These are phyloP conservation scores for Hippasteria phrygiana DNA, from an alignment of 53 echinoderm and acorn worm species.

Conservation along the genomic window DNA sequence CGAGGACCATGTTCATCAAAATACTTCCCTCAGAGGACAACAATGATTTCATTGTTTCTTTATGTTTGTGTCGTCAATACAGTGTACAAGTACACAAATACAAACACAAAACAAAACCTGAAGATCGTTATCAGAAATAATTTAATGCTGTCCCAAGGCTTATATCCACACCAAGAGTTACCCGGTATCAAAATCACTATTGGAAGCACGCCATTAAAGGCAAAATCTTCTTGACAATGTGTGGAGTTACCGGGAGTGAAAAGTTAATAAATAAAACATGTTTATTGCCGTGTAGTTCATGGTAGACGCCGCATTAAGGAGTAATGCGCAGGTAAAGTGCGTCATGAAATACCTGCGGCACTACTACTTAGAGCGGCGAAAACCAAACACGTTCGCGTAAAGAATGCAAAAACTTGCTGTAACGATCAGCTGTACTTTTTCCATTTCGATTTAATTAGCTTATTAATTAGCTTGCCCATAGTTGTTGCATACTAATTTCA, in stretches of 20 bases:
- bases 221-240: neutral
- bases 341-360: slow-evolving; percentile 87
- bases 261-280: neutral
- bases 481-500: neutral
- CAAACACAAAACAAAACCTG: too few species aligned
- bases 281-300: slow-evolving; percentile 18
- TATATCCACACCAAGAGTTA: neutral
- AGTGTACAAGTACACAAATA: too few species aligned
- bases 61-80: too few species aligned
- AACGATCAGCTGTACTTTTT: neutral
- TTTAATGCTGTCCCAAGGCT: neutral
- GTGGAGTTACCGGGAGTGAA: neutral
- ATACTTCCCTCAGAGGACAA: too few species aligned
- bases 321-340: slow-evolving; percentile 77
- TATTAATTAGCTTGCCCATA: neutral
- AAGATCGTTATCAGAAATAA: too few species aligned
- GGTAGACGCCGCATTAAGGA: slow-evolving; percentile 80
- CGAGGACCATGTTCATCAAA: too few species aligned
- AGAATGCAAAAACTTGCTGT: neutral
- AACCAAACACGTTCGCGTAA: slow-evolving; percentile 6
- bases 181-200: neutral
- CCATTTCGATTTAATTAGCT: neutral
- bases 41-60: too few species aligned
- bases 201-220: neutral
- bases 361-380: slow-evolving; percentile 88